A percentile compares a stretch with the other conserved stretches of the same genome.
These are phyloP conservation scores for Seriola dumerili DNA, from an alignment of 2,113 vertebrate species.

Conservation along the genomic window DNA sequence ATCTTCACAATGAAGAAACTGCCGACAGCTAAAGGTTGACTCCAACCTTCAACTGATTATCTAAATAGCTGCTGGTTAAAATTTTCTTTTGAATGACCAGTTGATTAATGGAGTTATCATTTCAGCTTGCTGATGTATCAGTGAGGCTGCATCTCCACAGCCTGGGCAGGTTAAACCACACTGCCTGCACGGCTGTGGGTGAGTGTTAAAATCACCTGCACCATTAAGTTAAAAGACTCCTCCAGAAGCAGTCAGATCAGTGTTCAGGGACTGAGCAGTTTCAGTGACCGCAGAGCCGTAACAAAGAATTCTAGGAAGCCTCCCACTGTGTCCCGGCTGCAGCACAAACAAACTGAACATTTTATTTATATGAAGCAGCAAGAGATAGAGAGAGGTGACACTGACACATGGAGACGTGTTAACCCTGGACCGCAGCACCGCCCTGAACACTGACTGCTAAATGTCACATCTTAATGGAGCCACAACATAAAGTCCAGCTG, in stretches of 20 bases:
- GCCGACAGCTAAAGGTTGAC: too few species aligned
- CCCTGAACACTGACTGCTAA: background rate
- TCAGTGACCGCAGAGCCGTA: background rate
- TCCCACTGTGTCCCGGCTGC: background rate
- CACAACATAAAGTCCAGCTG: background rate
- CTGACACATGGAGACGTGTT: background rate
- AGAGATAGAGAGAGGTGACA: background rate
- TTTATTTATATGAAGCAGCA: background rate
- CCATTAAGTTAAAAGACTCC: background rate
- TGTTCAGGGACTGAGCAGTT: background rate
- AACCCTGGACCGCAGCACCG: background rate
- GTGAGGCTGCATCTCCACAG: too few species aligned
- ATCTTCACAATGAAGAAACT: too few species aligned
- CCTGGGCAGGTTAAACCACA: too few species aligned
- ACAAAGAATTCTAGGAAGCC: too few species aligned
- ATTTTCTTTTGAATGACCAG: too few species aligned
- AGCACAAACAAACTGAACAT: background rate
- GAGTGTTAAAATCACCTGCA: too few species aligned
- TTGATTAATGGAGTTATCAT: too few species aligned
- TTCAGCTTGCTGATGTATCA: too few species aligned
- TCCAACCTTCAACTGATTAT: too few species aligned
- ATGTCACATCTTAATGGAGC: background rate
- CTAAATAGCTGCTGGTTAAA: too few species aligned
- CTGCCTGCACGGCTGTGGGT: too few species aligned
- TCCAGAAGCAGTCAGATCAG: background rate